phyloP scores from a whole-genome alignment of 2,888 invertebrate species.

The Leucophenga maculata region DNA sequence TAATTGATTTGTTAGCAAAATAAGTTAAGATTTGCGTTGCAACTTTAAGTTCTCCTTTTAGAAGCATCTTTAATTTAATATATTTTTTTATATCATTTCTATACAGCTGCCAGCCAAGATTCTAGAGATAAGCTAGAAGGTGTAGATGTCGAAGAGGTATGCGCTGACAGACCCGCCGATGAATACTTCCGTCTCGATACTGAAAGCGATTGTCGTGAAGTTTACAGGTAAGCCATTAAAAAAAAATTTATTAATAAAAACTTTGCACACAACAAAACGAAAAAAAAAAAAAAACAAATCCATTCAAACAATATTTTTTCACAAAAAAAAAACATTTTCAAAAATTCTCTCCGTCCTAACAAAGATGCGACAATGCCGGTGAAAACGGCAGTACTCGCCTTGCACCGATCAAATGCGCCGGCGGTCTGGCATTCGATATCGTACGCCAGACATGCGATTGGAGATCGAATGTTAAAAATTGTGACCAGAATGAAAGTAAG shows the following conservation, averaged over 20 bases:
- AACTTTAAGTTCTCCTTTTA: too few species aligned
- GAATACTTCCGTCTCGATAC: slow-evolving; percentile 91
- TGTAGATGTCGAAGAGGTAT: slow-evolving; percentile 85
- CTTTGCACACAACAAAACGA: slow-evolving; percentile 4
- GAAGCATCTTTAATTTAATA: too few species aligned
- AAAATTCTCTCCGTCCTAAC: slow-evolving; percentile 36
- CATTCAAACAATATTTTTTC: background rate
- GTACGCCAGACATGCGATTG: slow-evolving; percentile 96
- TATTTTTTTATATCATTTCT: too few species aligned
- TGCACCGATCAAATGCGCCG: slow-evolving; percentile 91
- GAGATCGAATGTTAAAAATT: slow-evolving; percentile 97
- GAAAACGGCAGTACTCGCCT: slow-evolving; percentile 90
- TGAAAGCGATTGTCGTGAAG: slow-evolving; percentile 92
- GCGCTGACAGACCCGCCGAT: slow-evolving; percentile 89
- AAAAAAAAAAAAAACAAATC: slow-evolving; percentile 27
- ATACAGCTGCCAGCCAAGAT: background rate
- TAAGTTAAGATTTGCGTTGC: too few species aligned
- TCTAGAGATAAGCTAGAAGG: slow-evolving; percentile 72
- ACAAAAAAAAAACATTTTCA: slow-evolving; percentile 12
- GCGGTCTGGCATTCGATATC: slow-evolving; percentile 93
- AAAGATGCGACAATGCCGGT: slow-evolving; percentile 92
- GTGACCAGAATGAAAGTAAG: slow-evolving; percentile 95
- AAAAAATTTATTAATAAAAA: slow-evolving; percentile 4
- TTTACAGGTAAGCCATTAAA: slow-evolving; percentile 82
- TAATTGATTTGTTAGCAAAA: too few species aligned